A percentile compares a stretch with the other conserved stretches of the same genome.
Conservation (phyloP, 2,113 vertebrate genomes). For the Felis chaus region DNA sequence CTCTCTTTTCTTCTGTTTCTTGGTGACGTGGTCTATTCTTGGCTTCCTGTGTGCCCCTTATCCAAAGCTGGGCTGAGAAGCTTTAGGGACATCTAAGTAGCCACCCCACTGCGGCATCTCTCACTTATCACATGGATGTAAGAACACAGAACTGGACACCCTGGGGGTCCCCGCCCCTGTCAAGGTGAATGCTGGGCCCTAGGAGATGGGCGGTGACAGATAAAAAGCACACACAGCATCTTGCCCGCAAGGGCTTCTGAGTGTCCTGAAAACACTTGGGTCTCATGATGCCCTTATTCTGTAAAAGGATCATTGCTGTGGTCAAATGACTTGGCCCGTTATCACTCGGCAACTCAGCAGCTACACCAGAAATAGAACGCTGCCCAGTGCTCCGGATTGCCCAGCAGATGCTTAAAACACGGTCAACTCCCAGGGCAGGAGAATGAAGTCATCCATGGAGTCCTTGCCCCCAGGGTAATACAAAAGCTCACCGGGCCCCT, state of each 20-base stretch:
- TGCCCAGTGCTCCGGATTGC: not conserved
- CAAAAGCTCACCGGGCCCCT: not conserved
- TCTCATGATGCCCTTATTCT: slow-evolving; percentile 6
- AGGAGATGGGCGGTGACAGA: not conserved
- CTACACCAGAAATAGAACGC: slow-evolving; percentile 55
- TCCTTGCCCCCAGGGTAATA: not conserved
- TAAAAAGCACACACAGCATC: not conserved
- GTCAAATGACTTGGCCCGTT: slow-evolving; percentile 35
- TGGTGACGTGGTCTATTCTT: not conserved
- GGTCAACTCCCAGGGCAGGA: not conserved
- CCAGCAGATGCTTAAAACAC: not conserved
- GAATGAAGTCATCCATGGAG: not conserved
- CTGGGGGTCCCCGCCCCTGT: not conserved
- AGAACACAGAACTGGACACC: not conserved
- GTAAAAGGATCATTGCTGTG: slow-evolving; percentile 15
- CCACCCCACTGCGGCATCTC: not conserved
- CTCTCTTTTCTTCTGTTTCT: not conserved
- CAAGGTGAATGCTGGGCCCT: not conserved
- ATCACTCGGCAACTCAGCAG: not conserved
- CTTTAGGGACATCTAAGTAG: not conserved
- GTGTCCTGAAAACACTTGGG: not conserved
- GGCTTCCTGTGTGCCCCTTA: not conserved
- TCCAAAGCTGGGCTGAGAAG: not conserved
- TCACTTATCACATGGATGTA: not conserved
- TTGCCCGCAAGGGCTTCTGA: not conserved